These are phyloP conservation scores for Syrrhaptes paradoxus DNA, from an alignment of 2,113 vertebrate species.

Conservation along the genomic window DNA sequence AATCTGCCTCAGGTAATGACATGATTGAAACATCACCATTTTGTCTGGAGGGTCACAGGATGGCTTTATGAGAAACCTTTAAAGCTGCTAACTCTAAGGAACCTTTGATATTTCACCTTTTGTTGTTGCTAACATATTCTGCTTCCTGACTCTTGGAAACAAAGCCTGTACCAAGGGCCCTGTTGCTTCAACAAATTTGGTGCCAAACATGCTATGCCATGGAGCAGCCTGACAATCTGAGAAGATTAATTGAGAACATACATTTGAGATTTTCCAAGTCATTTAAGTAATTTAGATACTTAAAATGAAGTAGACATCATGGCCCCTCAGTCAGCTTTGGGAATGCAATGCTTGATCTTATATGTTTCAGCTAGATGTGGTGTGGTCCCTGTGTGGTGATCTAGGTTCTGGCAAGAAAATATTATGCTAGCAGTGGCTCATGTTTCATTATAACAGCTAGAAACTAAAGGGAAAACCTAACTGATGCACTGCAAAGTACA, in stretches of 20 bases:
- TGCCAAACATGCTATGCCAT: slow-evolving; percentile 21
- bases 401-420: background rate
- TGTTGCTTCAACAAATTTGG: slow-evolving; percentile 21
- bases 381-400: background rate
- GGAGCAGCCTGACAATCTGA: background rate
- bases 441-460: background rate
- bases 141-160: slow-evolving; percentile 34
- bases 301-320: background rate
- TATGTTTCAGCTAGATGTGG: background rate
- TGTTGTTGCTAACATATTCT: slow-evolving; percentile 27
- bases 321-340: background rate
- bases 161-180: background rate
- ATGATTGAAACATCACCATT: slow-evolving; percentile 69
- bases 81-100: slow-evolving; percentile 50
- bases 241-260: slow-evolving; percentile 21
- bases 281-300: background rate
- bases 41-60: slow-evolving; percentile 62
- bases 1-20: slow-evolving; percentile 56
- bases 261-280: slow-evolving; percentile 1
- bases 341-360: background rate
- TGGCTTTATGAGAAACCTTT: slow-evolving; percentile 52
- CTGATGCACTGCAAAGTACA: background rate
- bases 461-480: background rate
- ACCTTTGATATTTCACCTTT: slow-evolving; percentile 63
- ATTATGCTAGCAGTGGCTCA: background rate